Evolutionary conservation across 2,113 vertebrate species (phyloP), one percentile per base, ranked within the genome.

Genomic region (Mobula birostris): DNA sequence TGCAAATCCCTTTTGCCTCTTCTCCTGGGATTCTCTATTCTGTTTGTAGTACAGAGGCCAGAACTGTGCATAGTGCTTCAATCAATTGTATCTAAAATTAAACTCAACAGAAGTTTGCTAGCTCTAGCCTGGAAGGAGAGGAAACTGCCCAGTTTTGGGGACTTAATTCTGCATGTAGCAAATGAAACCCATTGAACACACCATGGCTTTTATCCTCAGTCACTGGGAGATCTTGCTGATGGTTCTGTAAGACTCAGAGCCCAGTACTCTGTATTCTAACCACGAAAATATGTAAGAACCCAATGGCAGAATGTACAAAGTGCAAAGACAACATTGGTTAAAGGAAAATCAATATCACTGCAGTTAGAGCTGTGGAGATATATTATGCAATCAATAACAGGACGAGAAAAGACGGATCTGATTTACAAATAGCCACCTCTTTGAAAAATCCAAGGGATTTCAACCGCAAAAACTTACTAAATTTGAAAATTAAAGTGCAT

Each of bases 261-360:
- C 70, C 27, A 5, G 14, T 2, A 48, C 21, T 74, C 70, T 27
- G 19, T 29, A 29, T 66, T 93, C 91, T 72, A 11, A 4, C 68
- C 70, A 56, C 7, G 40, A 29, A 93, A 74, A 93, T 40, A 74
- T 93, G 91, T 76, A 48, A 70, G 72, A 40, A 6, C 1, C 66
- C 91, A 93, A 48, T 74, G 19, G 90, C 90, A 74, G 68, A 56
- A 93, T 36, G 32, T 74, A 27, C 32, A 72, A 48, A 27, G 91
- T 76, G 70, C 68, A 93, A 74, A 76, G 36, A 76, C 70, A 93
- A 93, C 91, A 56, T 11, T 48, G 91, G 21, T 74, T 48, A 93
- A 56, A 93, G 70, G 2, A 93, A 93, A 93, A 93, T 93, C 91
- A 93, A 93, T 93, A 76, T 4, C 91, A 74, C 91, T 93, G 91